phyloP scores from a whole-genome alignment of 30 jellyfish, hydroid and myxozoan species.

The Pseudorhiza aurosa region DNA sequence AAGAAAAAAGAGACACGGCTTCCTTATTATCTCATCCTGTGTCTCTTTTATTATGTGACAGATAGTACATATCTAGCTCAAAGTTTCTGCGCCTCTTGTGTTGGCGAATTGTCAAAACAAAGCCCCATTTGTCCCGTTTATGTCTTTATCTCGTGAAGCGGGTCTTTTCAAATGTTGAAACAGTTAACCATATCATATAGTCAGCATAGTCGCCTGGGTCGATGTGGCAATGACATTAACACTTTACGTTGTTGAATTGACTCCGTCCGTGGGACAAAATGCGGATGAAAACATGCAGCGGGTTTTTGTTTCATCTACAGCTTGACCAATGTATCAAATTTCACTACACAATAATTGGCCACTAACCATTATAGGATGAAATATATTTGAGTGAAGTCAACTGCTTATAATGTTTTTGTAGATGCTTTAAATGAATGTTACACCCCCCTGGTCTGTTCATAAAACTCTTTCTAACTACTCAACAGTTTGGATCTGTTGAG shows the following conservation, averaged over 20 bases:
- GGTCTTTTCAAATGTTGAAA: conserved; percentile 6
- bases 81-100: conserved; percentile 46
- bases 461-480: too few relatives aligned
- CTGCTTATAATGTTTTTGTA: too few relatives aligned
- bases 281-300: too few relatives aligned
- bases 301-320: too few relatives aligned
- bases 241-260: neutral
- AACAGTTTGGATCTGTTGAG: too few relatives aligned
- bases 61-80: conserved; percentile 42
- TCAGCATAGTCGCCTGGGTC: neutral
- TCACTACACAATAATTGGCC: conserved; percentile 14
- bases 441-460: too few relatives aligned
- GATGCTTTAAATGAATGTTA: too few relatives aligned
- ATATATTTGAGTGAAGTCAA: too few relatives aligned
- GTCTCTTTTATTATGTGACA: conserved; percentile 60
- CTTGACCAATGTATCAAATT: neutral
- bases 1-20: conserved; percentile 70
- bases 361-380: neutral
- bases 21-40: conserved; percentile 64
- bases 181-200: too few relatives aligned
- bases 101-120: conserved; percentile 19
- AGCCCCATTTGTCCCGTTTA: conserved; percentile 54
- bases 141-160: conserved; percentile 34
- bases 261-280: too few relatives aligned
- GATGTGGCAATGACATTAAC: neutral